phyloP scores from a whole-genome alignment of 1,140 invertebrate species.

The Neotoxoptera formosana region DNA sequence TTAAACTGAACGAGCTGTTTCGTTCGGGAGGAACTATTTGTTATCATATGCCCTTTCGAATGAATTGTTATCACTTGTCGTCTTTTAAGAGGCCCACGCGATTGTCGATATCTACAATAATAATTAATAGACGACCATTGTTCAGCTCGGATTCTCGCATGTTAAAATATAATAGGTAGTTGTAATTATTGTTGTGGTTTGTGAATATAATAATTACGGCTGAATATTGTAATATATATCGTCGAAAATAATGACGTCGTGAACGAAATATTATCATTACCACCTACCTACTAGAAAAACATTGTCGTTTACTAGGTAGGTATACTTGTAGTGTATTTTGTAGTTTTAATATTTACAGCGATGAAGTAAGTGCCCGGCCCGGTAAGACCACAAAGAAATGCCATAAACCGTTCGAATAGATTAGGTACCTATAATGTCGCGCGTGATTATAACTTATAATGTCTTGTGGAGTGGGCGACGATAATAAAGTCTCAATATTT shows the following conservation, averaged over 20 bases:
- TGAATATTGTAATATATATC: neutral
- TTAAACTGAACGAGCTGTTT: neutral
- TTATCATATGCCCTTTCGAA: constrained; percentile 40
- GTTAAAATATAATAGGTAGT: neutral
- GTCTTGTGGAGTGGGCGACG: neutral
- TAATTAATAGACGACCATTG: too few relatives aligned
- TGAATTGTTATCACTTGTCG: neutral
- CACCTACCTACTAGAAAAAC: neutral
- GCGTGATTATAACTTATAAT: neutral
- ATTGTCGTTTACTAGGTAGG: neutral
- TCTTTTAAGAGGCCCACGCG: neutral
- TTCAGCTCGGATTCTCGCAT: neutral
- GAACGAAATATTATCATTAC: neutral
- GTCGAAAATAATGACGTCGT: neutral
- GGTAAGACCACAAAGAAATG: too few relatives aligned
- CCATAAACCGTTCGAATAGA: too few relatives aligned
- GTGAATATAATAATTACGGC: neutral
- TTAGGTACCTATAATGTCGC: neutral
- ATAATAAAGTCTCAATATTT: too few relatives aligned
- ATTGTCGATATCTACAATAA: neutral
- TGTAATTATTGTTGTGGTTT: neutral
- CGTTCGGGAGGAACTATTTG: constrained; percentile 46
- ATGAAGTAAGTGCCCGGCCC: neutral
- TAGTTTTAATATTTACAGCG: neutral
- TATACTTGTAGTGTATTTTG: neutral